Base-by-base conservation (phyloP, 2,113 vertebrate genomes). In the Paedocypris sp. region DNA sequence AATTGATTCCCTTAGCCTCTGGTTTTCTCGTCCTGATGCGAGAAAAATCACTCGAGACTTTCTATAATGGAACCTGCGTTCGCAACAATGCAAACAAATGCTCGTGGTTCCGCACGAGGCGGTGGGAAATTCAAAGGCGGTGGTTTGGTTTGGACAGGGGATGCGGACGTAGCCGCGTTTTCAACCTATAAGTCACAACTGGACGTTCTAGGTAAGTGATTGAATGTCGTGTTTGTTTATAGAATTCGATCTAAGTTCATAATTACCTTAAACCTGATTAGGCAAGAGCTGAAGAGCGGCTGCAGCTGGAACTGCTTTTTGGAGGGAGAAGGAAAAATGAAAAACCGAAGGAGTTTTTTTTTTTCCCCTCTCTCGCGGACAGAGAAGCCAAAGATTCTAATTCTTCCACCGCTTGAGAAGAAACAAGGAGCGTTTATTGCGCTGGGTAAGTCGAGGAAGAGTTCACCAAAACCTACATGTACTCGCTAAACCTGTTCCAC, bases 211-310 rank as follows among this genome's bases (percentile, higher is more conserved):
- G 68, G 45, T 61, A 60, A 63, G 36, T 60, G 59, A 70, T 67
- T 33, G 52, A 65, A 64, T 53, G 67, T 59, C 59, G 13, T 70
- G 70, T 69, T 73, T 77, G 70, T 73, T 72, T 70, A 72, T 66
- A 61, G 58, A 70, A 70, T 77, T 69, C 58, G 64, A 70, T 74
- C 64, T 72, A 63, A 72, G 54, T 62, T 66, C 64, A 63, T 74
- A 72, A 74, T 70, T 60, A 64, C 58, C 56, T 59, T 67, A 74
- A 73, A 72, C 66, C 69, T 68, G 64, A 71, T 69, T 68, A 69
- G 51, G 59, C 48, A 57, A 62, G 33, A 65, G 56, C 60, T 38
- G 50, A 38, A 36, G 39, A 25, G 38, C 28, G 45, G n/a, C n/a
- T 15, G 50, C 67, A 74, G 72, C 67, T 74, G 67, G 58, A 66